A percentile compares a stretch with the other conserved stretches of the same genome.
phyloP scores from a whole-genome alignment of 2,797 vertebrate genomes.

The Acipenser transmontanus region DNA sequence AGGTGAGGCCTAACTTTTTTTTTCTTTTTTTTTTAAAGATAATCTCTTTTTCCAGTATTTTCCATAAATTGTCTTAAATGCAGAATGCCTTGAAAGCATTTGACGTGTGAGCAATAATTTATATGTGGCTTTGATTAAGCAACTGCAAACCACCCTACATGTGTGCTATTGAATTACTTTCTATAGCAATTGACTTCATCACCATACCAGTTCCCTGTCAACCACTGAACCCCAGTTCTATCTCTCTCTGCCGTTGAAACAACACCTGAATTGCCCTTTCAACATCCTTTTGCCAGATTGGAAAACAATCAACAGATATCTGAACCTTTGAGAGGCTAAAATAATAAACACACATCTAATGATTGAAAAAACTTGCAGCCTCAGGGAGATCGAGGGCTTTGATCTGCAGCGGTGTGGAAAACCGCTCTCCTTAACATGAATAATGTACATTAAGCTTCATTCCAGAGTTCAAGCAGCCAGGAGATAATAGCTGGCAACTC shows the following conservation, averaged over 20 bases:
- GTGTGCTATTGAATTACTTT: too few species aligned
- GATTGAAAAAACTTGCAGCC: background rate
- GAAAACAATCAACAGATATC: background rate
- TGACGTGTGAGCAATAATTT: too few species aligned
- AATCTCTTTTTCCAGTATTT: too few species aligned
- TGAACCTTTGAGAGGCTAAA: background rate
- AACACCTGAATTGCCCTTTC: constrained; percentile 9
- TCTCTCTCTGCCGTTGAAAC: background rate
- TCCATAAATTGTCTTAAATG: too few species aligned
- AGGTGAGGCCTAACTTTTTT: too few species aligned
- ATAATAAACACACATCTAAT: constrained; percentile 2
- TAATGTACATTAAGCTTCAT: constrained; percentile 18
- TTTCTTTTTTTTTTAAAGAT: too few species aligned
- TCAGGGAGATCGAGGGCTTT: background rate
- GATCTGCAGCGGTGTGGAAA: constrained; percentile 11
- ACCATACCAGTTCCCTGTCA: background rate
- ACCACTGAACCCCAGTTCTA: background rate
- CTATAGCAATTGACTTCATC: background rate
- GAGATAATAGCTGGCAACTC: constrained; percentile 7
- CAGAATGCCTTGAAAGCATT: too few species aligned
- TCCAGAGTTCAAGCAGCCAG: constrained; percentile 13
- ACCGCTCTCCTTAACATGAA: constrained; percentile 12
- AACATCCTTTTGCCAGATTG: background rate
- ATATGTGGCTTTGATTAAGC: too few species aligned
- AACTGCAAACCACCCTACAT: too few species aligned